Base-by-base conservation (phyloP, 2,113 vertebrate species). In the Tenebrosternarchus preto region DNA sequence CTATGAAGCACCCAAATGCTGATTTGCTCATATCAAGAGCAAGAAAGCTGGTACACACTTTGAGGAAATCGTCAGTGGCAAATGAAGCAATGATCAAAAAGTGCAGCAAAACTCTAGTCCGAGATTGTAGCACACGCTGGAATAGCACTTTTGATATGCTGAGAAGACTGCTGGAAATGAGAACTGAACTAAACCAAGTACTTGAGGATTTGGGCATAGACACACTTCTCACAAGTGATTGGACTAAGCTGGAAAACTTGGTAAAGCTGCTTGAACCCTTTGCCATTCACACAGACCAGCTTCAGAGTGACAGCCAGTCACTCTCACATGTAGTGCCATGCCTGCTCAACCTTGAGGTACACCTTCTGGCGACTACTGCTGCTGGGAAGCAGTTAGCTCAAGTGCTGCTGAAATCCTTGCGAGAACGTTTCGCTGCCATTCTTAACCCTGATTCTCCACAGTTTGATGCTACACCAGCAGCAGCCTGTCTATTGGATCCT, bases 401-500 rank as follows among this genome's bases (percentile, higher is more conserved):
- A 69, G 50, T 63, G 19, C 43, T 79, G 60, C 71, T 83, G 31
- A 83, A 76, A 66, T 80, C 72, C 17, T 33, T 80, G 53, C 27
- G 27, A 22, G 11, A 80, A 63, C 64, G n/a, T 53, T 80, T 80
- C 53, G 66, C 77, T 60, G 24, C 17, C 66, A 76, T 84, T 57
- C 73, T 80, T 11, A 77, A 33, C 31, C 64, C 63, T 66, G 57
- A 56, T 36, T 71, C 25, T 22, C 11, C 16, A 33, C 24, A 84
- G n/a, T 84, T 84, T 80, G 72, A 72, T 80, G 71, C 72, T 27
- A 80, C 77, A 33, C 57, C 82, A 69, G 73, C 73, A 77, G 82
- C 15, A 55, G 82, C 82, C 43, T 84, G 73, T 59, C 78, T 84
- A 33, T 33, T 84, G 15, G 82, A 84, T 63, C 82, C 82, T 71